phyloP scores from a whole-genome alignment of 2,888 invertebrate species.

The Heliothis peltigera region DNA sequence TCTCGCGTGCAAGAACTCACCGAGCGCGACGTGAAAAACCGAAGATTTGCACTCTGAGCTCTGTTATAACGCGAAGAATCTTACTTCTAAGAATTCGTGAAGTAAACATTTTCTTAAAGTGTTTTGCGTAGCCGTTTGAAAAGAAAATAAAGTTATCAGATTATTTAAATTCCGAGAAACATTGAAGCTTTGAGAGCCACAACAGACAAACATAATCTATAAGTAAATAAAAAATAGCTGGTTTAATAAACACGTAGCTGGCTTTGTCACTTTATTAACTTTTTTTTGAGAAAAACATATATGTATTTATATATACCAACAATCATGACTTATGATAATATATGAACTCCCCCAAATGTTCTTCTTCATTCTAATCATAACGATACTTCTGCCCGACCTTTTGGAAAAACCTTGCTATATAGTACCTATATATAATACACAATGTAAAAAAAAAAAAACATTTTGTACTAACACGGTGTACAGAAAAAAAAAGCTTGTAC shows the following conservation, averaged over 20 bases:
- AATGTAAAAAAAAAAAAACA: background rate
- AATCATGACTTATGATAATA: too few species aligned
- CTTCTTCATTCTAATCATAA: too few species aligned
- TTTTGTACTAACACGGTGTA: background rate
- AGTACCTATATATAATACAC: background rate
- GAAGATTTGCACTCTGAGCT: conserved; percentile 17
- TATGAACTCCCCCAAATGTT: too few species aligned
- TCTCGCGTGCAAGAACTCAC: conserved; percentile 47
- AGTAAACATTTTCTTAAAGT: conserved; percentile 5
- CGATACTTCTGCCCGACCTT: background rate
- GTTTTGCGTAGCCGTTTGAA: background rate
- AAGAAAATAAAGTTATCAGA: background rate
- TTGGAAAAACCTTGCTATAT: background rate
- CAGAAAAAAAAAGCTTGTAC: conserved; percentile 22
- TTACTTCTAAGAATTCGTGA: conserved; percentile 11
- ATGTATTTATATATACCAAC: too few species aligned
- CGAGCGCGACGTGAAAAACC: conserved; percentile 23
- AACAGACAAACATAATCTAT: background rate
- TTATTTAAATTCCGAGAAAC: conserved; percentile 6
- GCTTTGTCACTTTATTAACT: too few species aligned
- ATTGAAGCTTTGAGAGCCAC: background rate
- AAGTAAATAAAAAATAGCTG: background rate
- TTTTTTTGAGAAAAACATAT: too few species aligned
- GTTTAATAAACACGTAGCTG: background rate
- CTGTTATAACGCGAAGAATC: conserved; percentile 20